These are phyloP conservation scores for Reticulitermes speratus DNA, from an alignment of 1,140 invertebrate genomes.

Conservation along the genomic window DNA sequence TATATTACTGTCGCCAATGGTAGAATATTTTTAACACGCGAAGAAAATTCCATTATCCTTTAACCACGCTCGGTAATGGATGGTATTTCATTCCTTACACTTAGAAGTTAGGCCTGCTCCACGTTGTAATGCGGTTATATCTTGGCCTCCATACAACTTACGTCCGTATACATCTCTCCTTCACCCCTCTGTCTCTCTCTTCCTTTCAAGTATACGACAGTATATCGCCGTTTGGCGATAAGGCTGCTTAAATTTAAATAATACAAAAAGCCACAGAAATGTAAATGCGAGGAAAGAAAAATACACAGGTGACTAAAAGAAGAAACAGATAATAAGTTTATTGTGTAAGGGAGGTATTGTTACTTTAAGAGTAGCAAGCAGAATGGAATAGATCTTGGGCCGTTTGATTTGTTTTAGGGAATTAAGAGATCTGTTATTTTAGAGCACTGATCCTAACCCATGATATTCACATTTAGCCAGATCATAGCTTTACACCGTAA, in stretches of 20 bases:
- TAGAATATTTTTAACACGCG: constrained; percentile 12
- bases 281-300: neutral
- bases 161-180: neutral
- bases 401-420: no score
- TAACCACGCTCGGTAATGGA: neutral
- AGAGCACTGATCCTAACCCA: no score
- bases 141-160: constrained; percentile 1
- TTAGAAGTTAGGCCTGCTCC: neutral
- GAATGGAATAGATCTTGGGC: no score
- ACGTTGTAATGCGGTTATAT: constrained; percentile 9
- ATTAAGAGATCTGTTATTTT: no score
- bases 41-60: constrained; percentile 19
- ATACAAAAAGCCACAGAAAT: neutral
- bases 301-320: neutral
- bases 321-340: neutral
- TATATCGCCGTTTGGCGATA: constrained; percentile 15
- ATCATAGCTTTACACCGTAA: no score
- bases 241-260: constrained; percentile 1
- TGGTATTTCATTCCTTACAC: constrained; percentile 11
- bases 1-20: constrained; percentile 6
- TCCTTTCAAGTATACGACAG: neutral
- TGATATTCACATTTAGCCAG: no score
- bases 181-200: neutral
- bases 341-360: neutral
- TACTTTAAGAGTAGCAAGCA: neutral